These are phyloP conservation scores for Mesitornis unicolor DNA, from an alignment of 2,113 vertebrate genomes.

Conservation along the genomic window DNA sequence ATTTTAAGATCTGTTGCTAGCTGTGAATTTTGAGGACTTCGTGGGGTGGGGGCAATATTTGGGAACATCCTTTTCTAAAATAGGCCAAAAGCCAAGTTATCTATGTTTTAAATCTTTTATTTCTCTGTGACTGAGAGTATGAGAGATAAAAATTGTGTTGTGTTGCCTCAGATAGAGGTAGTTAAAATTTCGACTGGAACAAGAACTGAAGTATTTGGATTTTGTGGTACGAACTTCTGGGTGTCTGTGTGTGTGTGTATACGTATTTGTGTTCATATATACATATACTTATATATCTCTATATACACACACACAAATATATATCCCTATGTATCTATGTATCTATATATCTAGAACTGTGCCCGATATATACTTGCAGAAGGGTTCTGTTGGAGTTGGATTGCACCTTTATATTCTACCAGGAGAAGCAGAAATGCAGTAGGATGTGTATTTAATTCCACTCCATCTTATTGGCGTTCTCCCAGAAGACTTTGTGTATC, in stretches of 20 bases:
- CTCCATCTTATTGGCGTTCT: neutral
- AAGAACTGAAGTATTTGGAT: neutral
- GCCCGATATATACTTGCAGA: neutral
- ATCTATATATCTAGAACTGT: neutral
- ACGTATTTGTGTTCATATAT: neutral
- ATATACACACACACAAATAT: too few relatives aligned
- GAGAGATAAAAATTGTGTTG: neutral
- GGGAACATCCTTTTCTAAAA: neutral
- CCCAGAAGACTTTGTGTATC: neutral
- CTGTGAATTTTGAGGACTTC: neutral
- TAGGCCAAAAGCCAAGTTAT: neutral
- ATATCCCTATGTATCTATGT: accelerated
- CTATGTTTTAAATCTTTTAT: neutral
- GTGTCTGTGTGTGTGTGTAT: accelerated
- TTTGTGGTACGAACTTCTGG: neutral
- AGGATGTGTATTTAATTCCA: neutral
- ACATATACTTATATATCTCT: too few relatives aligned
- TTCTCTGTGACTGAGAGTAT: neutral
- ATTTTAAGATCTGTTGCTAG: neutral
- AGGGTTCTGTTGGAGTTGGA: neutral
- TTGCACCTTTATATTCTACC: neutral
- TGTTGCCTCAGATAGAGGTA: neutral
- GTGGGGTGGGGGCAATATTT: neutral
- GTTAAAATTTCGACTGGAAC: neutral
- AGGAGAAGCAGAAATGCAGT: neutral